Conservation (phyloP, 2,888 invertebrate species). For the Plutella xylostella region DNA sequence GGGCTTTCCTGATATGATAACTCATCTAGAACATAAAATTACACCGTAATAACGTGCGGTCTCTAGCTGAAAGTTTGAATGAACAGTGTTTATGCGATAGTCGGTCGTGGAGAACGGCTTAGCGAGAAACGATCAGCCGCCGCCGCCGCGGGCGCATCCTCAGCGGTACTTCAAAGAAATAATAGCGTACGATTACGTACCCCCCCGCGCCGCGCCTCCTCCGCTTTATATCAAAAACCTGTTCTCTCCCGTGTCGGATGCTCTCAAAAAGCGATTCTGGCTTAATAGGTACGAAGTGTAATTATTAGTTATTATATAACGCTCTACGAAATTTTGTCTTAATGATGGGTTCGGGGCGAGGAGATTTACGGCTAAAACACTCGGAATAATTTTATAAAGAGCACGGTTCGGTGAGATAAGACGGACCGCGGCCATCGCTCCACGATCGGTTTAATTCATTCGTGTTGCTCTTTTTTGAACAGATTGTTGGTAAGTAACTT, state of each 20-base stretch:
- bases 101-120: not conserved
- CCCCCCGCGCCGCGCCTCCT: conserved; percentile 22
- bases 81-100: not conserved
- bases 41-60: not conserved
- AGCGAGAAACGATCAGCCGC: conserved; percentile 2
- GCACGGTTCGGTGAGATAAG: too few species aligned
- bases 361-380: conserved; percentile 24
- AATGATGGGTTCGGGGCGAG: conserved; percentile 26
- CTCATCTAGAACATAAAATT: too few species aligned
- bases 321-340: conserved; percentile 34
- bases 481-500: too few species aligned
- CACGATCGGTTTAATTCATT: too few species aligned
- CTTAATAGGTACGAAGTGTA: conserved; percentile 55
- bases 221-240: conserved; percentile 42
- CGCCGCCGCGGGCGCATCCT: conserved; percentile 6
- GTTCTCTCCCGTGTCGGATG: conserved; percentile 49
- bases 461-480: too few species aligned
- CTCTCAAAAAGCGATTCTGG: conserved; percentile 50
- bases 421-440: too few species aligned
- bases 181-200: conserved; percentile 55
- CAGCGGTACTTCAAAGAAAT: conserved; percentile 52
- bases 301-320: conserved; percentile 50
- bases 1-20: too few species aligned
- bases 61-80: not conserved
- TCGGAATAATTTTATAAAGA: conserved; percentile 5